Evolutionary conservation across 2,113 vertebrate genomes (phyloP).

Genomic region (Archilochus colubris): DNA sequence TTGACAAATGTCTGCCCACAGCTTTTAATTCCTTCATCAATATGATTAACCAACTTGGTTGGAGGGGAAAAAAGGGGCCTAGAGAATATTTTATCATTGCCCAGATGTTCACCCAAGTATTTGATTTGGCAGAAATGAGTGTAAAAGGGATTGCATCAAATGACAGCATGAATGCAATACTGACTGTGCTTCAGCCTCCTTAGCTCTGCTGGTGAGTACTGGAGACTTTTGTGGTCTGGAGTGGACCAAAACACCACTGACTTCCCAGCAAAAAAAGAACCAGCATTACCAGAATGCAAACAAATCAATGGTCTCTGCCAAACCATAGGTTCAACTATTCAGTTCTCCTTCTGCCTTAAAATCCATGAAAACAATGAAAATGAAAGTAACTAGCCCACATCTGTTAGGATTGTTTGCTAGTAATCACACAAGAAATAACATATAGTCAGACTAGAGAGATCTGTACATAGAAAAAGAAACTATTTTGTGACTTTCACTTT

Average conservation of each 20-base stretch:
- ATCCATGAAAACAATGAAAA: conserved; percentile 18
- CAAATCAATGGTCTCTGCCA: background rate
- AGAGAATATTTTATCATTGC: background rate
- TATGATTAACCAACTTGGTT: background rate
- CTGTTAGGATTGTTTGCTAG: background rate
- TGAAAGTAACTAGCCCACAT: background rate
- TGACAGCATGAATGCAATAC: background rate
- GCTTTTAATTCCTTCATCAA: background rate
- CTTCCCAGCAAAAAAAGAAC: background rate
- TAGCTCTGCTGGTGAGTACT: background rate
- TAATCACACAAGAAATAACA: background rate
- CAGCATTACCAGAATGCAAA: background rate
- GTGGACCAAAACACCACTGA: background rate
- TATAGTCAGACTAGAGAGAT: background rate
- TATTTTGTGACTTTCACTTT: conserved; percentile 52
- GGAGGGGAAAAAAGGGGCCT: background rate
- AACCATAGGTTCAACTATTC: background rate
- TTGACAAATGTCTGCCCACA: background rate
- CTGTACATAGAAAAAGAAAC: conserved; percentile 15
- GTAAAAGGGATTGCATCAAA: background rate
- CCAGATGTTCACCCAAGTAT: background rate
- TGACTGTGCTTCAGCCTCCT: background rate
- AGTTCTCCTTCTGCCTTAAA: background rate
- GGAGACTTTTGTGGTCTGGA: background rate
- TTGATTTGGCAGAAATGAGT: background rate